Base-by-base conservation (phyloP, 1,140 invertebrate genomes). In the Drosophila pectinifera region DNA sequence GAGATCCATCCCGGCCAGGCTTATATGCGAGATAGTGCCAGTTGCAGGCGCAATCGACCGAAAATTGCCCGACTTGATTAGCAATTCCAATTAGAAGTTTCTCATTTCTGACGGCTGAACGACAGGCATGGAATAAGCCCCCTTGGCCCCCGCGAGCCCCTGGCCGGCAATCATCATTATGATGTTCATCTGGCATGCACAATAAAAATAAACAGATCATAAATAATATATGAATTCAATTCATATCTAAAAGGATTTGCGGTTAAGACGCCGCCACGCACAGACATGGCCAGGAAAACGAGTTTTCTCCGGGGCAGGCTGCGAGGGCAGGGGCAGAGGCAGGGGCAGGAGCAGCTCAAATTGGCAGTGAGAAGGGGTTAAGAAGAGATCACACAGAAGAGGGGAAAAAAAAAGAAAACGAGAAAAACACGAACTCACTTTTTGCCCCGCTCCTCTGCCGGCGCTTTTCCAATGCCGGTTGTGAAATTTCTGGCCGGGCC, bases 181-280 rank as follows among this genome's bases (percentile, higher is more conserved):
- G 43, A 79, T 84, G 45, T 75, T 83, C 79, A 83, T 68, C 75
- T 64, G 84, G 83, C 84, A 89, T 77, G 76, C 68, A 89, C 84
- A 88, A 88, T 89, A 88, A 88, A 89, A 84, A 85, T 89, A 88
- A 89, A 88, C 84, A 88, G 84, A 89, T 88, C 84, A 88, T 88
- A 88, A 88, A 88, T 88, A 88, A 88, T 80, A 88, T 90, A 88
- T 88, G 84, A 88, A 89, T 88, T 88, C 73, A 88, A 88, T 88
- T 88, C 84, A 88, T 88, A 89, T 88, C 84, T 83, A 75, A 88
- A 88, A 89, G 84, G 84, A 89, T 89, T 89, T 88, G 84, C 80
- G 84, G 84, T 88, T 84, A 83, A 88, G 79, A 88, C 81, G 64
- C 68, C 57, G 80, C 79, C 76, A 88, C 76, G 80, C 83, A 89